These are phyloP conservation scores for Pelvicachromis taeniatus DNA, from an alignment of 2,113 vertebrate genomes.

Conservation along the genomic window DNA sequence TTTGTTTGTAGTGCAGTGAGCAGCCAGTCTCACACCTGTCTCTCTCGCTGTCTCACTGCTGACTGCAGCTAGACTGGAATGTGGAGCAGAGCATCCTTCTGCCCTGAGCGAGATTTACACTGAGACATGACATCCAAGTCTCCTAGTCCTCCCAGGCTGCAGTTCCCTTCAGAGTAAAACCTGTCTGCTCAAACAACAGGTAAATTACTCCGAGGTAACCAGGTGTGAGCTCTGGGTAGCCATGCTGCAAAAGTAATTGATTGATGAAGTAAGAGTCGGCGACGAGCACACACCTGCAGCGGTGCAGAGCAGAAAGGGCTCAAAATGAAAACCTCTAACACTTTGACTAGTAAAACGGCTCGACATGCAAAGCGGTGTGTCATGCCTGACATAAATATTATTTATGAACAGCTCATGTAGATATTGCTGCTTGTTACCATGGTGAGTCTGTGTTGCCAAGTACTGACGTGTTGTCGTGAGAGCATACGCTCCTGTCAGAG, in stretches of 20 bases:
- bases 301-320: neutral
- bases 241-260: constrained; percentile 43
- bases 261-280: constrained; percentile 35
- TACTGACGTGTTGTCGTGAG: constrained; percentile 45
- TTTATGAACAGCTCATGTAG: constrained; percentile 28
- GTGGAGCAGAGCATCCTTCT: neutral
- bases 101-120: neutral
- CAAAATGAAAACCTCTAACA: neutral
- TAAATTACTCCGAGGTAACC: constrained; percentile 30
- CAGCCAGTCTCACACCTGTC: neutral
- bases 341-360: neutral
- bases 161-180: neutral
- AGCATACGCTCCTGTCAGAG: constrained; percentile 53
- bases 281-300: neutral
- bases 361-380: constrained; percentile 4
- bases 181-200: neutral
- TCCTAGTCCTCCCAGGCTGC: neutral
- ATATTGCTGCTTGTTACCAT: constrained; percentile 56
- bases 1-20: neutral
- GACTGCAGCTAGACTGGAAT: neutral
- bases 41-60: neutral
- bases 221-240: constrained; percentile 35
- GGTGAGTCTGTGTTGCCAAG: constrained; percentile 46
- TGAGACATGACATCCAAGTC: neutral
- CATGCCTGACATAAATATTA: constrained; percentile 23